phyloP scores from a whole-genome alignment of 2,113 vertebrate species.

The Tyto alba region DNA sequence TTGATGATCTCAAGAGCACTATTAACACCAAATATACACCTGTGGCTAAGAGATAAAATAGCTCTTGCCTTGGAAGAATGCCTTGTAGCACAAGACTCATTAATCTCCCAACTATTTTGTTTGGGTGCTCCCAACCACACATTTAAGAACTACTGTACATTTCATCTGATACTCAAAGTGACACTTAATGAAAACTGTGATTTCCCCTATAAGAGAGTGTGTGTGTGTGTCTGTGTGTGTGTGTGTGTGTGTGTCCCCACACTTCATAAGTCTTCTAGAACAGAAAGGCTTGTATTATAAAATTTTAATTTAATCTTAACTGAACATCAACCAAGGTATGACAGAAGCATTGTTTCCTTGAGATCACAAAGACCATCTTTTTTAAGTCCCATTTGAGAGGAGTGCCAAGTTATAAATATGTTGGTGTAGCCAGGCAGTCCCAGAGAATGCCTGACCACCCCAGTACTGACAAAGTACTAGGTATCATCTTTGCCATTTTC shows the following conservation, averaged over 20 bases:
- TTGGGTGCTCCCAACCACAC: not conserved
- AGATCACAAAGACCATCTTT: not conserved
- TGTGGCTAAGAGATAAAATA: slow-evolving; percentile 57
- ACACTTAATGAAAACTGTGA: not conserved
- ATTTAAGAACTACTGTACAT: not conserved
- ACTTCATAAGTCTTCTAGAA: not conserved
- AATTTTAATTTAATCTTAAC: not conserved
- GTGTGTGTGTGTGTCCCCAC: no score
- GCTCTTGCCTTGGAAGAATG: slow-evolving; percentile 30
- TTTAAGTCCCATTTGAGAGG: not conserved
- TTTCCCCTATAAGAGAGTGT: not conserved
- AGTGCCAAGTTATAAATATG: not conserved
- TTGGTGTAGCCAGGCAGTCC: not conserved
- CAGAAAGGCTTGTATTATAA: not conserved
- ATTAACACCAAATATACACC: slow-evolving; percentile 57
- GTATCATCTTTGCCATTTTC: slow-evolving; percentile 9
- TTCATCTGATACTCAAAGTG: not conserved
- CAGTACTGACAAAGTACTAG: not conserved
- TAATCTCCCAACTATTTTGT: slow-evolving; percentile 31
- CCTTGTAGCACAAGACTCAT: slow-evolving; percentile 19
- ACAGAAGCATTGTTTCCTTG: not conserved
- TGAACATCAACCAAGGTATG: not conserved
- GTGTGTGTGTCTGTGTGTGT: no score
- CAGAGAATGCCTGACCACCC: not conserved
- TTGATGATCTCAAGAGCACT: slow-evolving; percentile 54